Evolutionary conservation across 2,888 invertebrate genomes (phyloP), one percentile per base, ranked within the genome.

Genomic region (Xylota segnis): DNA sequence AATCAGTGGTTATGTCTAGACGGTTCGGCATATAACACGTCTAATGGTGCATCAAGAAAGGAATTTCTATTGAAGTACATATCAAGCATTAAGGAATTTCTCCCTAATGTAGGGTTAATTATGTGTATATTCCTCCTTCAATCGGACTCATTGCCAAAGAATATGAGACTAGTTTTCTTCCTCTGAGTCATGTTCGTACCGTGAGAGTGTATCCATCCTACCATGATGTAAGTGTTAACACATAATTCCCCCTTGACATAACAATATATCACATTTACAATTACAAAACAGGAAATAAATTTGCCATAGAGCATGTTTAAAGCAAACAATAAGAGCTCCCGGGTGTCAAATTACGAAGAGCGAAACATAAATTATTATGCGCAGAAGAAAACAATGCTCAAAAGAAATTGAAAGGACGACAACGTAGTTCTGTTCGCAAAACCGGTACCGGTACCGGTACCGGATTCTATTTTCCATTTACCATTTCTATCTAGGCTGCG

Each of bases 271-370:
- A 71, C 47, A 63, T 45, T 70, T 47, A 54, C 40, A 56, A 34
- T 71, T 52, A 63, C 37, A 56, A 63, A 78, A 78, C 14, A 71
- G 61, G 70, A 70, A 70, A 63, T 78, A 70, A 78, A 78, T 78
- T 63, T 63, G 63, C 70, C 70, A 16, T 70, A 5, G 7, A 45
- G 61, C 70, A 61, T 70, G 54, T 70, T 77, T 70, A 52, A 54
- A 45, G 45, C 61, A 78, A 78, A 78, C 63, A 78, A 70, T 54
- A 23, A 18, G 43, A 43, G 45, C n/a, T n/a, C 23, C 29, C 34
- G 12, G 43, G 59, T 79, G 32, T 79, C 58, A 52, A 50, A 72
- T 72, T 65, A 66, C 79, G 10, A 18, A 61, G 50, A 54, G 9
- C 32, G 18, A 12, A 54, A 45, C 14, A 37, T 18, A 27, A 43